Evolutionary conservation across 2,888 invertebrate genomes (phyloP), one percentile per base, ranked within the genome.

Genomic region (Thereva nobilitata): DNA sequence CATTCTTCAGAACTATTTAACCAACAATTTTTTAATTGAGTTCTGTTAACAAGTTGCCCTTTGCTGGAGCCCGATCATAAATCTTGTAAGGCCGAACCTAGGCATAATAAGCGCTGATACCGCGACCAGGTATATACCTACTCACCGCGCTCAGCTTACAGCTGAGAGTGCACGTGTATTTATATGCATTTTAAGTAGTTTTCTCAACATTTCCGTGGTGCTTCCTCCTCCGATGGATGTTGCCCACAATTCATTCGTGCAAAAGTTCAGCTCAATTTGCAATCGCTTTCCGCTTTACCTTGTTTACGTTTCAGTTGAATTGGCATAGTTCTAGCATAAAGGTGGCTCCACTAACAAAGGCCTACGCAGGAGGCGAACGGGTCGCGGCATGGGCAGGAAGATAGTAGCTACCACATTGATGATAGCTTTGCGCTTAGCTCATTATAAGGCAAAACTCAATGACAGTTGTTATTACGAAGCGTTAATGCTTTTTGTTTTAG

Each of bases 31-130:
- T 66, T 66, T 68, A 68, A 68, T 68, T 66, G 66, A 64, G 66
- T 66, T 68, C 64, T 66, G 66, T 66, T 64, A 68, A 68, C 66
- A 68, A 66, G 63, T 64, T 68, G 68, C 64, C 66, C 68, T 66
- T 53, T 68, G 68, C 64, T 52, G 23, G 8, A 8, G 50, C 12
- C 34, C 10, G 56, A 40, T 40, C 56, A 57, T 68, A 68, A 68
- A 68, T 68, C 66, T 66, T 64, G 12, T 55, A 49, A 52, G 52
- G 55, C 45, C 40, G 52, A 53, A 53, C 37, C 37, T 23, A 35
- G 41, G 45, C 52, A 37, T 34, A 5, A 35, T 8, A 45, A 34
- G 57, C 40, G 49, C 34, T 23, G 23, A 23, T 23, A 23, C 23
- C 2, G 1, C 23, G 23, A 23, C n/a, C n/a, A n/a, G n/a, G n/a